A percentile compares a stretch with the other conserved stretches of the same genome.
Evolutionary conservation across 2,888 invertebrate species (phyloP).

Genomic region (Gerris lacustris): DNA sequence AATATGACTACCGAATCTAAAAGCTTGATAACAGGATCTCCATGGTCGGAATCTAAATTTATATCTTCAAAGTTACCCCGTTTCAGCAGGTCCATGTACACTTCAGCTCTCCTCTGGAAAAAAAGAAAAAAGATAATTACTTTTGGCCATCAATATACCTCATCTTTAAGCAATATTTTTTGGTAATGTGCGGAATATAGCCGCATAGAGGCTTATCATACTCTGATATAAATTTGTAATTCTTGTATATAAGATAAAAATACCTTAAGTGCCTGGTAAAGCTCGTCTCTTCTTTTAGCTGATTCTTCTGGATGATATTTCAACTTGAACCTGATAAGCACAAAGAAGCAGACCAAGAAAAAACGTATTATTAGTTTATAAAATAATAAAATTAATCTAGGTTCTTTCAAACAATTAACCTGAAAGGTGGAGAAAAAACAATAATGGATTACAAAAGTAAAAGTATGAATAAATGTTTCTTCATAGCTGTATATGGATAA

Average conservation of each 20-base stretch:
- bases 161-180: not conserved
- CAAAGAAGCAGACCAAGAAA: too few relatives aligned
- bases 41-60: constrained; percentile 72
- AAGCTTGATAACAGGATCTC: constrained; percentile 51
- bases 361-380: not conserved
- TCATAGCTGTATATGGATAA: too few relatives aligned
- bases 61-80: constrained; percentile 60
- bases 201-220: not conserved
- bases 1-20: constrained; percentile 94
- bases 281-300: constrained; percentile 76
- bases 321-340: constrained; percentile 77
- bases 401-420: not conserved
- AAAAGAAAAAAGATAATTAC: constrained; percentile 20
- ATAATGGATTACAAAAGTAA: too few relatives aligned
- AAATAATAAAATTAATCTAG: not conserved
- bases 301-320: constrained; percentile 98
- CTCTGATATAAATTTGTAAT: constrained; percentile 6
- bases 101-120: constrained; percentile 67
- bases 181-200: not conserved
- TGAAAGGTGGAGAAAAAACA: too few relatives aligned
- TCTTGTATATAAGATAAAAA: constrained; percentile 17
- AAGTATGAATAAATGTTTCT: too few relatives aligned
- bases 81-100: constrained; percentile 74
- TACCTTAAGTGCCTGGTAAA: constrained; percentile 67
- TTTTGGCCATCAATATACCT: not conserved